phyloP scores from a whole-genome alignment of 2,797 vertebrate genomes.

The Discoglossus pictus region DNA sequence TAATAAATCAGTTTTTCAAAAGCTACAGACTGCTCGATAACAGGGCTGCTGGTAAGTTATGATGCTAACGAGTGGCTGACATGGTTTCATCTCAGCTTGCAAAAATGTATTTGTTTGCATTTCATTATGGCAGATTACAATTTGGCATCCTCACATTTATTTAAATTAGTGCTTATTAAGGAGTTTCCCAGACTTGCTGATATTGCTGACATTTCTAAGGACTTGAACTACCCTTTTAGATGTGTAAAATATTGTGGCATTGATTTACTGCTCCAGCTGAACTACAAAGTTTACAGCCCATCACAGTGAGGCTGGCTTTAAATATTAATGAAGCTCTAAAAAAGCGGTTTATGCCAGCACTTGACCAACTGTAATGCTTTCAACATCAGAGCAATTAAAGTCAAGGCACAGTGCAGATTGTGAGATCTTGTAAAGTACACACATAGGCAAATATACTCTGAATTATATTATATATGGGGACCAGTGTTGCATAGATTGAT shows the following conservation, averaged over 20 bases:
- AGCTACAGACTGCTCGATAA: background rate
- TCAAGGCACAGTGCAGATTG: too few relatives aligned
- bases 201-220: conserved; percentile 38
- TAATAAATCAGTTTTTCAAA: conserved; percentile 11
- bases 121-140: conserved; percentile 38
- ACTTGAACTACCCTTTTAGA: conserved; percentile 27
- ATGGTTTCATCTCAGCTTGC: conserved; percentile 12
- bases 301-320: conserved; percentile 11
- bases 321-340: conserved; percentile 39
- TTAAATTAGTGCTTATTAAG: conserved; percentile 39
- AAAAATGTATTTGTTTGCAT: conserved; percentile 36
- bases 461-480: too few relatives aligned
- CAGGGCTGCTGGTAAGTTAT: background rate
- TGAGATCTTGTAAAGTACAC: too few relatives aligned
- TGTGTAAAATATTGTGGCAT: conserved; percentile 33
- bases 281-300: conserved; percentile 25
- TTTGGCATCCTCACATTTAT: conserved; percentile 38
- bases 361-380: conserved; percentile 15
- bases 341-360: conserved; percentile 17
- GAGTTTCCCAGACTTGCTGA: conserved; percentile 35
- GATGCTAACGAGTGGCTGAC: conserved; percentile 6
- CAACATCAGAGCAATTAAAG: too few relatives aligned
- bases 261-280: conserved; percentile 42
- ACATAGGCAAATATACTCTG: too few relatives aligned
- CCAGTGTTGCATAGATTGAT: too few relatives aligned